A percentile compares a stretch with the other conserved stretches of the same genome.
Conservation (phyloP, 2,113 vertebrate species). For the Sakesphorus luctuosus region DNA sequence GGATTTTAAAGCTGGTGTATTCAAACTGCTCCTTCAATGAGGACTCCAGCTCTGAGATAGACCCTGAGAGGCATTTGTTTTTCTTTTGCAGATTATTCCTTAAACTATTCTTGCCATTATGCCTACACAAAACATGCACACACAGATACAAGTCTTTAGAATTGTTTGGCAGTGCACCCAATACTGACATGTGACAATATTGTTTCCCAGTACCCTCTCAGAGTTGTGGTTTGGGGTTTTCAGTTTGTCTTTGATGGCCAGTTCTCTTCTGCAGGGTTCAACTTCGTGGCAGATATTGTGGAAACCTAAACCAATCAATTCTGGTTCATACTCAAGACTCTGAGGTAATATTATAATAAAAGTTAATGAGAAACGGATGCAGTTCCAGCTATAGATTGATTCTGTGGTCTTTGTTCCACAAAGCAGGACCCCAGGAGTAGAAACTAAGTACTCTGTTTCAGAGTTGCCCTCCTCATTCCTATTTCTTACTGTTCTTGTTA, state of each 20-base stretch:
- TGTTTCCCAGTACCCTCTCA: not conserved
- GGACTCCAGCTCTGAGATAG: not conserved
- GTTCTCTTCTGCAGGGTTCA: not conserved
- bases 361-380: not conserved
- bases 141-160: not conserved
- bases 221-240: not conserved
- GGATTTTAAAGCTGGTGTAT: not conserved
- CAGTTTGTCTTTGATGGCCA: not conserved
- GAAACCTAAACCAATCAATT: not conserved
- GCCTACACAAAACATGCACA: accelerated
- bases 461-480: not conserved
- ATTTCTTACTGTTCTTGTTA: not conserved
- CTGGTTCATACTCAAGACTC: not conserved
- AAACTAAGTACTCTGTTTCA: not conserved
- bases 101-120: not conserved
- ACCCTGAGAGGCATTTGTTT: not conserved
- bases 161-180: not conserved
- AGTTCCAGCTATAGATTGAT: not conserved
- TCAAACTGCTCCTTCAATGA: not conserved
- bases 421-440: not conserved
- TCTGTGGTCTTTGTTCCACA: not conserved
- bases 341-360: not conserved
- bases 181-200: not conserved
- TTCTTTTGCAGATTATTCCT: not conserved
- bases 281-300: not conserved